Evolutionary conservation across 2,888 invertebrate genomes (phyloP), one percentile per base, ranked within the genome.

Genomic region (Sclerodermus sp.): DNA sequence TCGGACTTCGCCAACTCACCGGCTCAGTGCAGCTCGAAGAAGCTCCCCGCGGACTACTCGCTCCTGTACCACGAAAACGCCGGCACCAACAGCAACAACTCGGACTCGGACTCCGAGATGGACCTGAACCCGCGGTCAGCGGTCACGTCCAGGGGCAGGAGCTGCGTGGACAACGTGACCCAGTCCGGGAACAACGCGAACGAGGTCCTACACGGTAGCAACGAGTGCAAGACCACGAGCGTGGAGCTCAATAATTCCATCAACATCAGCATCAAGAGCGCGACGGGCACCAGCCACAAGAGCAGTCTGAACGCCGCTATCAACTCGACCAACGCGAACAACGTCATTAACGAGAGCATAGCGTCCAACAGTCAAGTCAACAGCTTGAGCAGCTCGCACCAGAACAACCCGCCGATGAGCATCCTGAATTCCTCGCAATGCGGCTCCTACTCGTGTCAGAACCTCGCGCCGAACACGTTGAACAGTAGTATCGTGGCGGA

Each of bases 181-280:
- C 58, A 68, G 31, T 18, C 59, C 1, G 64, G 62, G 15, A 66
- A 69, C 45, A 64, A 60, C n/a, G 42, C 51, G 29, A 64, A 47
- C 32, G 60, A 60, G 3, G 49, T 48, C 1, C 47, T 60, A 39
- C 57, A 51, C 31, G 58, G 48, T 45, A 67, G 67, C 14, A 71
- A 68, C 51, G 73, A 75, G 42, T 77, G 77, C 66, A n/a, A n/a
- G n/a, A n/a, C n/a, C n/a, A 75, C 77, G 53, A 77, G 77, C 49
- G 77, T 77, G 53, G 77, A 77, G 47, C 66, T 78, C 49, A 78
- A 78, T 49, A 78, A 78, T 56, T 77, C 73, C 56, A 77, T 77
- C 53, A 78, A 78, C 57, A 78, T 78, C 55, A 77, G 76, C 58
- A 78, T 78, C 50, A 74, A 66, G 54, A 70, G 71, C 3, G 65